Base-by-base conservation (phyloP, 1,140 invertebrate genomes). In the Drosophila arizonae region DNA sequence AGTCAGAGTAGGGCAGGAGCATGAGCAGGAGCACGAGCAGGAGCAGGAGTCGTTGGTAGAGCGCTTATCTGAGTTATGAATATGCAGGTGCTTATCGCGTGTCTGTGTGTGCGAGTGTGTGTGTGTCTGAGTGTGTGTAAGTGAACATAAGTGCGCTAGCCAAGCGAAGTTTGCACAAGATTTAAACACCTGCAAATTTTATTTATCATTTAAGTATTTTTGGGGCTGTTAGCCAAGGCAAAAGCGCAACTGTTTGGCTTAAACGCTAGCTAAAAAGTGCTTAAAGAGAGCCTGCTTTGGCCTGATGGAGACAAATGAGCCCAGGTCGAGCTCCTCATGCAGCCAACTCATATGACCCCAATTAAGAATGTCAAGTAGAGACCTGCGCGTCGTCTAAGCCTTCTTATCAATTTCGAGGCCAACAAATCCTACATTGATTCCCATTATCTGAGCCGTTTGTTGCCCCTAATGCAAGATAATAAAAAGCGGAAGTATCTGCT, bases 61-160 rank as follows among this genome's bases (percentile, higher is more conserved):
- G 48, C 72, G 74, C 79, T 86, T 87, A 87, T 87, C 84, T 88
- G 62, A 82, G 76, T 88, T 84, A 88, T 88, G 84, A 87, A 87
- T 87, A 88, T 87, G 79, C 84, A 88, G 79, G 84, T 79, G 73
- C 84, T 84, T 84, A 88, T 84, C 84, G 67, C 51, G 50, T 62
- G 60, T 43, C 46, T 6, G 28, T 61, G 55, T 58, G 51, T 33
- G 26, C 24, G 21, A 24, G 36, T 46, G 24, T 50, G 30, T 52
- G 24, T 30, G n/a, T 15, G 9, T 36, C 13, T 45, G 43, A 5
- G 41, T 6, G 43, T n/a, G 33, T 63, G 60, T 60, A 21, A 41
- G 51, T 36, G 56, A 51, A 13, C 45, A 51, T 33, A 51, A 15
- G 39, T 17, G 55, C 48, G 57, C 30, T n/a, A 36, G 17, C 26